Conservation (phyloP, 2,888 invertebrate species). For the Morpho deidamia region DNA sequence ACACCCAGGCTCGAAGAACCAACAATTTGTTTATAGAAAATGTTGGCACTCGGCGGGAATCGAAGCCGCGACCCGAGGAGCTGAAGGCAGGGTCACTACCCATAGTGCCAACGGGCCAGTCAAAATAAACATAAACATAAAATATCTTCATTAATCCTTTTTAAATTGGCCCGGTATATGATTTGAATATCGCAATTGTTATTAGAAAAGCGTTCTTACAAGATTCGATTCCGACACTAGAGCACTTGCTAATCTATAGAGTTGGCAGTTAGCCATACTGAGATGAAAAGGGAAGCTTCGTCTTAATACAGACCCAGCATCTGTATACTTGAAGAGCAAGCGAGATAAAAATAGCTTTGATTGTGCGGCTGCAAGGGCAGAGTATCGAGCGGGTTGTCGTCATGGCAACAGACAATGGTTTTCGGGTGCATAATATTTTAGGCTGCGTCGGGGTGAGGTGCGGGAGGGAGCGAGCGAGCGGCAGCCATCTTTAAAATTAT, state of each 20-base stretch:
- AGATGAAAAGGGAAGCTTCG: constrained; percentile 50
- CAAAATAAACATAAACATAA: no score
- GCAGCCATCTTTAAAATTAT: constrained; percentile 78
- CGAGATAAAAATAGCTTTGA: constrained; percentile 65
- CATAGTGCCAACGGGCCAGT: no score
- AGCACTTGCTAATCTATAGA: constrained; percentile 60
- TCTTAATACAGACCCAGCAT: constrained; percentile 59
- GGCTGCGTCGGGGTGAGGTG: constrained; percentile 62
- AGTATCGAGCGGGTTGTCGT: constrained; percentile 73
- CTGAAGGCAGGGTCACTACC: no score
- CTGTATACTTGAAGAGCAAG: constrained; percentile 58
- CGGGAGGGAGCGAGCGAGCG: constrained; percentile 51
- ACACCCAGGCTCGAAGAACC: no score
- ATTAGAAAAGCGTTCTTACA: constrained; percentile 47
- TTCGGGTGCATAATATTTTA: constrained; percentile 80
- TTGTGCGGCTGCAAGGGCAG: constrained; percentile 51
- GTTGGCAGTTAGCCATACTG: constrained; percentile 67
- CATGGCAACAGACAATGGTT: constrained; percentile 78
- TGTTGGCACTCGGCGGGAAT: no score
- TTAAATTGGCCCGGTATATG: background rate
- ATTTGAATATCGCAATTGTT: background rate
- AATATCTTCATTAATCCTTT: no score
- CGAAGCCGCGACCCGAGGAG: no score
- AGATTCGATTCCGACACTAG: constrained; percentile 45
- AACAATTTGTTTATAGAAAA: no score